A percentile compares a stretch with the other conserved stretches of the same genome.
These are phyloP conservation scores for Drosophila tani DNA, from an alignment of 1,140 invertebrate genomes.

Conservation along the genomic window DNA sequence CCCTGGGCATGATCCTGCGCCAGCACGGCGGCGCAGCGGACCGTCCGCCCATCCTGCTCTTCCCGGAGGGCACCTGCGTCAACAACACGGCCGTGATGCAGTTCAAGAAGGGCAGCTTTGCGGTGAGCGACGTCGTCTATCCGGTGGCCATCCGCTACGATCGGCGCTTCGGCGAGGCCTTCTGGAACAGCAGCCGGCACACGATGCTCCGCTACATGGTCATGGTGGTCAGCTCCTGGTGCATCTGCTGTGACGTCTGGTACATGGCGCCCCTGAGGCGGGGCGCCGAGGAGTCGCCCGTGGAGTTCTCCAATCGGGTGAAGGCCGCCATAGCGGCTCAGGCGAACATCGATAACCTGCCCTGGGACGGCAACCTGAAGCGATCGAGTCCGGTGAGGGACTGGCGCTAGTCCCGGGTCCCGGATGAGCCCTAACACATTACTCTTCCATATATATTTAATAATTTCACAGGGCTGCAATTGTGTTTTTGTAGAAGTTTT, in stretches of 20 bases:
- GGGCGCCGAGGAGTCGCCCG: slow-evolving; percentile 5
- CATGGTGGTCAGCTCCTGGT: slow-evolving; percentile 61
- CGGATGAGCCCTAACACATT: too few species aligned
- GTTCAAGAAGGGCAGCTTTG: slow-evolving; percentile 67
- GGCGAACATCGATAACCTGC: slow-evolving; percentile 48
- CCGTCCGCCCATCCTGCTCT: slow-evolving; percentile 54
- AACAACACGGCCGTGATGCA: slow-evolving; percentile 75
- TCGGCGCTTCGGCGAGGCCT: slow-evolving; percentile 57
- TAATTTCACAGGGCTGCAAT: too few species aligned
- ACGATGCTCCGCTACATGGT: slow-evolving; percentile 63
- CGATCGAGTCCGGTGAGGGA: slow-evolving; percentile 51
- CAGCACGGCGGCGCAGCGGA: slow-evolving; percentile 24
- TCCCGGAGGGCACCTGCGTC: slow-evolving; percentile 69
- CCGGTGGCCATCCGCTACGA: slow-evolving; percentile 64
- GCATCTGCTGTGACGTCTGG: slow-evolving; percentile 60
- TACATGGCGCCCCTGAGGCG: slow-evolving; percentile 47
- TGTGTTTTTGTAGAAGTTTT: too few species aligned
- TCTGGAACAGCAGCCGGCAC: slow-evolving; percentile 62
- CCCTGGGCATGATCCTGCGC: slow-evolving; percentile 19
- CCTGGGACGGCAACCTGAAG: slow-evolving; percentile 69
- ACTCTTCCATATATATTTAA: too few species aligned
- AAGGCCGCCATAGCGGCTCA: slow-evolving; percentile 56
- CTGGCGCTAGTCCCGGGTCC: slow-evolving; percentile 32
- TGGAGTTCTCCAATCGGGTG: slow-evolving; percentile 58
- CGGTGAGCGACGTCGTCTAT: slow-evolving; percentile 56